phyloP scores from a whole-genome alignment of 1,140 invertebrate species.

The Drosophila baimaii region DNA sequence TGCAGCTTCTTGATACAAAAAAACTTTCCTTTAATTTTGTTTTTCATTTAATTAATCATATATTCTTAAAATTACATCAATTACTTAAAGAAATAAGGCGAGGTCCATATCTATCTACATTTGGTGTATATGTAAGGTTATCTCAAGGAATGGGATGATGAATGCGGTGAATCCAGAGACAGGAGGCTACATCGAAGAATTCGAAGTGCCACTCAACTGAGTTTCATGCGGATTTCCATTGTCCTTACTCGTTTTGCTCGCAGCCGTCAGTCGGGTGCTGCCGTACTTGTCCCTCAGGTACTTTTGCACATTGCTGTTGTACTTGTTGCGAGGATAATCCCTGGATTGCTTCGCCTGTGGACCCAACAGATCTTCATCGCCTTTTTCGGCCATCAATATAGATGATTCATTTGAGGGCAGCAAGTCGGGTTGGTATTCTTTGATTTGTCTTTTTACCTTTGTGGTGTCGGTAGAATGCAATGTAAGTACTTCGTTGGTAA shows the following conservation, averaged over 20 bases:
- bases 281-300: conserved; percentile 64
- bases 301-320: conserved; percentile 66
- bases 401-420: conserved; percentile 39
- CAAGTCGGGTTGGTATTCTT: conserved; percentile 58
- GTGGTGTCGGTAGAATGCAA: conserved; percentile 3
- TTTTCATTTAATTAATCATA: conserved; percentile 3
- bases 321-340: conserved; percentile 56
- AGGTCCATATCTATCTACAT: conserved; percentile 19
- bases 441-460: conserved; percentile 4
- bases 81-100: conserved; percentile 32
- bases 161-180: conserved; percentile 1
- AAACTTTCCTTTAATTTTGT: too few relatives aligned
- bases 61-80: conserved; percentile 19
- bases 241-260: neutral
- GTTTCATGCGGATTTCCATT: neutral
- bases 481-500: neutral
- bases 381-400: neutral
- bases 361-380: neutral
- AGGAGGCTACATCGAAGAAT: conserved; percentile 1
- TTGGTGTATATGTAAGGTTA: too few relatives aligned
- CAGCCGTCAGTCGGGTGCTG: conserved; percentile 12
- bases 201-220: neutral
- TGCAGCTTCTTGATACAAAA: too few relatives aligned
- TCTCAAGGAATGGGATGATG: conserved; percentile 1
- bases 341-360: conserved; percentile 4